Percentiles rank a stretch among this genome's conserved stretches.
These are phyloP conservation scores for Poecilia gillii DNA, from an alignment of 2,797 vertebrate species.

Conservation along the genomic window DNA sequence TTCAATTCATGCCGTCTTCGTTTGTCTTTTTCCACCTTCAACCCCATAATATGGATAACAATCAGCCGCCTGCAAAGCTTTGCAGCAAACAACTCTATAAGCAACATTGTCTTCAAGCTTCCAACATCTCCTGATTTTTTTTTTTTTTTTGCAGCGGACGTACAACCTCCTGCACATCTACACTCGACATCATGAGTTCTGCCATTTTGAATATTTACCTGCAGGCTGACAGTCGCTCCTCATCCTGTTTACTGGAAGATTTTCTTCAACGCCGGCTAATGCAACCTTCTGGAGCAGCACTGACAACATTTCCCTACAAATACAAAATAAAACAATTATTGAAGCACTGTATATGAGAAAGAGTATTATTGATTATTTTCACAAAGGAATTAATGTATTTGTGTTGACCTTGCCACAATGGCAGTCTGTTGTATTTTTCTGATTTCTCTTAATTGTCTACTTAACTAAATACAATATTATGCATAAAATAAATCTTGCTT, in stretches of 20 bases:
- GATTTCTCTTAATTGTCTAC: conserved; percentile 34
- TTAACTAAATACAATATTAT: conserved; percentile 12
- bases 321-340: conserved; percentile 39
- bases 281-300: conserved; percentile 26
- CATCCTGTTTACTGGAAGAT: conserved; percentile 39
- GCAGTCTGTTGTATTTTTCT: conserved; percentile 23
- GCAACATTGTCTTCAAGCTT: conserved; percentile 22
- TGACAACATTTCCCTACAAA: conserved; percentile 53
- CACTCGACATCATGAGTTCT: conserved; percentile 1
- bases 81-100: conserved; percentile 10
- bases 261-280: conserved; percentile 30
- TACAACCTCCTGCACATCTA: not conserved
- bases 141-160: not conserved
- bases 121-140: conserved; percentile 27
- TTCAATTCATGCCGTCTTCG: not conserved
- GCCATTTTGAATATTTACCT: conserved; percentile 58
- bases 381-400: conserved; percentile 16
- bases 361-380: conserved; percentile 17
- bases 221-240: conserved; percentile 28
- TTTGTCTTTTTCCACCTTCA: conserved; percentile 13
- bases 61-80: conserved; percentile 17
- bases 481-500: conserved; percentile 19
- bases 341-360: not conserved
- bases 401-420: conserved; percentile 52
- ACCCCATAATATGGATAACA: conserved; percentile 31